Percentiles rank a stretch among this genome's conserved stretches.
Conservation (phyloP, 2,888 invertebrate genomes). For the Hirudinaria manillensis region DNA sequence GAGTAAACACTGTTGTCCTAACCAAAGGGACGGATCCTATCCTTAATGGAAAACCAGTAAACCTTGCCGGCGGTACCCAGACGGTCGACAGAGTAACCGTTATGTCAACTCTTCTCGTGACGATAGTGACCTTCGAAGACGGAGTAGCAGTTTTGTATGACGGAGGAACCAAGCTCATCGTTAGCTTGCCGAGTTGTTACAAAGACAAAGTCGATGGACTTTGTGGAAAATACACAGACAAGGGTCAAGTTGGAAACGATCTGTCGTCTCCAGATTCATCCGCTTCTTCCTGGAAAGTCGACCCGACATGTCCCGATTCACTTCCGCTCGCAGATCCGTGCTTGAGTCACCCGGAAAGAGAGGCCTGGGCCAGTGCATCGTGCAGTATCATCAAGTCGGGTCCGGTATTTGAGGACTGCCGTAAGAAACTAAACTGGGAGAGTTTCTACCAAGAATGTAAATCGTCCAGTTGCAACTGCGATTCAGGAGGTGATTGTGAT, state of each 20-base stretch:
- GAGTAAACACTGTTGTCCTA: conserved; percentile 9
- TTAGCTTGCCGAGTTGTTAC: conserved; percentile 26
- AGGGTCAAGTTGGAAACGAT: background rate
- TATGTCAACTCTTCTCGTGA: conserved; percentile 16
- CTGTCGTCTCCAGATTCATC: conserved; percentile 1
- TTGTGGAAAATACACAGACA: conserved; percentile 18
- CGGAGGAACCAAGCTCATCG: conserved; percentile 26
- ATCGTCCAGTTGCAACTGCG: conserved; percentile 26
- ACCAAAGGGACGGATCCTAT: conserved; percentile 24
- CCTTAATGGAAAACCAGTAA: conserved; percentile 3
- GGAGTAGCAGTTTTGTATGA: conserved; percentile 23
- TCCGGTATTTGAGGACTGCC: conserved; percentile 18
- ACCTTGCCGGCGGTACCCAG: conserved; percentile 8
- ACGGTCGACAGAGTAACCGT: conserved; percentile 16
- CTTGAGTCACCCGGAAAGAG: conserved; percentile 23
- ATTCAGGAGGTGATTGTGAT: conserved; percentile 27
- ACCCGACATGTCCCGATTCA: conserved; percentile 24
- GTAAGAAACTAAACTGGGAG: conserved; percentile 18
- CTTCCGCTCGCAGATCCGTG: conserved; percentile 17
- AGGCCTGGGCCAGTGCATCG: conserved; percentile 28
- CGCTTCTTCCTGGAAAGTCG: conserved; percentile 25
- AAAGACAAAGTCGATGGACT: conserved; percentile 25
- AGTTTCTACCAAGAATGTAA: conserved; percentile 24
- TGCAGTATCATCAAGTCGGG: conserved; percentile 28
- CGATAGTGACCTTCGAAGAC: conserved; percentile 23